Percentiles rank a stretch among this genome's conserved stretches.
Conservation (phyloP, 2,113 vertebrate species). For the Labeo catla region DNA sequence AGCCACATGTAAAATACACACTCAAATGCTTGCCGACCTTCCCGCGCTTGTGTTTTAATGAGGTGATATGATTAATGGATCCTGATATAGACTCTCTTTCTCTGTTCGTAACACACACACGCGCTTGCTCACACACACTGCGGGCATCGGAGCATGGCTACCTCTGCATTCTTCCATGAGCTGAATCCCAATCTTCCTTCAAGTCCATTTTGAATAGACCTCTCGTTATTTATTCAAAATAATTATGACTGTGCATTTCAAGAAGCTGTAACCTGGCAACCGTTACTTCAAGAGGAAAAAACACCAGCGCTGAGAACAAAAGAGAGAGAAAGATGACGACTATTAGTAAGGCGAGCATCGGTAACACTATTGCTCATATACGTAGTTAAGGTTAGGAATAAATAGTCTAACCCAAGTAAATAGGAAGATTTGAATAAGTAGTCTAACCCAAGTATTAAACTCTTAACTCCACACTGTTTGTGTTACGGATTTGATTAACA, state of each 20-base stretch:
- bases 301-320: constrained; percentile 31
- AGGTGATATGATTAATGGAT: constrained; percentile 47
- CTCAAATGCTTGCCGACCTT: constrained; percentile 1
- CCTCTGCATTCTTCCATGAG: constrained; percentile 58
- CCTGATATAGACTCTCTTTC: constrained; percentile 14
- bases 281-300: constrained; percentile 46
- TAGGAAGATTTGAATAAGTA: constrained; percentile 4
- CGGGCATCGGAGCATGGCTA: constrained; percentile 17
- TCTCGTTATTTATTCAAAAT: constrained; percentile 62
- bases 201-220: constrained; percentile 56
- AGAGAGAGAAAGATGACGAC: constrained; percentile 3
- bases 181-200: constrained; percentile 56
- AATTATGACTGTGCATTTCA: constrained; percentile 62
- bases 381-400: constrained; percentile 3
- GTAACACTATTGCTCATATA: not conserved
- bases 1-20: constrained; percentile 34
- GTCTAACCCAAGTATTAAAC: not conserved
- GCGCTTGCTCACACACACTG: constrained; percentile 14
- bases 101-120: constrained; percentile 4
- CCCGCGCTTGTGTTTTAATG: constrained; percentile 36
- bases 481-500: not conserved
- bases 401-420: not conserved
- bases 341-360: not conserved
- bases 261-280: constrained; percentile 64
- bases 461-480: not conserved